Evolutionary conservation across 2,113 vertebrate species (phyloP).

Genomic region (Gadus macrocephalus): DNA sequence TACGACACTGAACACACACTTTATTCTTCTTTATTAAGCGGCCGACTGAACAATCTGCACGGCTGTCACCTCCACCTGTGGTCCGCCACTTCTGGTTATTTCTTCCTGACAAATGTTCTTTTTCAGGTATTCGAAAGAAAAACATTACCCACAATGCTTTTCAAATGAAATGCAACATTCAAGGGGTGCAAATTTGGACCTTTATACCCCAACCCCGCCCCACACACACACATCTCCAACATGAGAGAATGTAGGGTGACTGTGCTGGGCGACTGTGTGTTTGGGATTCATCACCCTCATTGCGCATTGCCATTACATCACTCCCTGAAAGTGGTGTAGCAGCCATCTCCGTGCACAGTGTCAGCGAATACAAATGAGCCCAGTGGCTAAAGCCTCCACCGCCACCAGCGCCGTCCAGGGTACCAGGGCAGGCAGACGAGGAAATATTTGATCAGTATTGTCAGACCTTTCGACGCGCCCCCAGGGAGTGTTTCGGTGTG

Average conservation of each 20-base stretch:
- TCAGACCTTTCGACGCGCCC: slow-evolving; percentile 35
- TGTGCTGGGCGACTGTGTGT: no score
- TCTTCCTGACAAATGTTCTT: no score
- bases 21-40: slow-evolving; percentile 16
- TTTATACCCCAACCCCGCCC: no score
- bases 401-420: slow-evolving; percentile 8
- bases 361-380: slow-evolving; percentile 50
- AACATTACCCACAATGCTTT: no score
- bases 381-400: slow-evolving; percentile 5
- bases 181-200: no score
- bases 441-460: slow-evolving; percentile 47
- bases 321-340: slow-evolving; percentile 16
- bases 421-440: slow-evolving; percentile 40
- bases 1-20: slow-evolving; percentile 6
- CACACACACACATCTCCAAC: no score
- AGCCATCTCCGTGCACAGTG: slow-evolving; percentile 23
- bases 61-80: slow-evolving; percentile 5
- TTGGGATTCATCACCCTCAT: neutral
- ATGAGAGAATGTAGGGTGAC: no score
- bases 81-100: no score
- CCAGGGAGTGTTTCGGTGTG: slow-evolving; percentile 16
- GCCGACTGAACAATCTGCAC: slow-evolving; percentile 7
- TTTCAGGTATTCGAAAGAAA: no score
- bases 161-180: no score
- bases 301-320: neutral